Evolutionary conservation across 2,797 vertebrate species (phyloP).

Genomic region (Dryobates pubescens): DNA sequence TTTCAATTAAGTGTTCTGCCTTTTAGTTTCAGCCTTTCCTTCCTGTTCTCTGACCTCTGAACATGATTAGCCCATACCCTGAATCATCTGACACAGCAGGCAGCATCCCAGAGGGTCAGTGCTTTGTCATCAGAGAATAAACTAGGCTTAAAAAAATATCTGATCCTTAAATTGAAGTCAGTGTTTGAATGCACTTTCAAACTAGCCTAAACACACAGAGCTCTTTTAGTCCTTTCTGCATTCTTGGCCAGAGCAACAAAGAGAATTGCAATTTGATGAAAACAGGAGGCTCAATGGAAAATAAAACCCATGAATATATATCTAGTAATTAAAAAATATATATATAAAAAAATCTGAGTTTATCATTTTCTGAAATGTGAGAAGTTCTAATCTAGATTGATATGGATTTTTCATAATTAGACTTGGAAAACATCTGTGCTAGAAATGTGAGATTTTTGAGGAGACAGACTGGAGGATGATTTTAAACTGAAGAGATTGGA

Average conservation of each 20-base stretch:
- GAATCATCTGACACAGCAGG: constrained; percentile 37
- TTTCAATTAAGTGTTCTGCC: constrained; percentile 12
- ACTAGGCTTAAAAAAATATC: not conserved
- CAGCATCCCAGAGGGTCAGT: constrained; percentile 16
- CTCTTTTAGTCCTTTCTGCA: constrained; percentile 18
- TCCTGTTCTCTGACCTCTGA: constrained; percentile 34
- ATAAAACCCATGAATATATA: not conserved
- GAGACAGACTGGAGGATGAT: not conserved
- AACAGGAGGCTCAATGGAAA: not conserved
- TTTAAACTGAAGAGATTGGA: not conserved
- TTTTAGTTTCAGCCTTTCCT: constrained; percentile 47
- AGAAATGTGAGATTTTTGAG: not conserved
- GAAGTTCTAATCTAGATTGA: not conserved
- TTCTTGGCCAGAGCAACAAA: constrained; percentile 11
- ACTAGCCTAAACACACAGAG: not conserved
- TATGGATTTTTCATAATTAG: not conserved
- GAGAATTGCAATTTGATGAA: not conserved
- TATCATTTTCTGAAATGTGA: not conserved
- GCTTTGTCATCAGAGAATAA: constrained; percentile 45
- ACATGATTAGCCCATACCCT: constrained; percentile 2
- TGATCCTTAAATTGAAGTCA: constrained; percentile 24
- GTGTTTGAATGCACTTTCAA: not conserved
- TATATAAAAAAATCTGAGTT: not conserved
- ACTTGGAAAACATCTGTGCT: not conserved
- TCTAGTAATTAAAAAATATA: not conserved